Conservation (phyloP, 2,888 invertebrate species). For the Pristionchus arcanus region DNA sequence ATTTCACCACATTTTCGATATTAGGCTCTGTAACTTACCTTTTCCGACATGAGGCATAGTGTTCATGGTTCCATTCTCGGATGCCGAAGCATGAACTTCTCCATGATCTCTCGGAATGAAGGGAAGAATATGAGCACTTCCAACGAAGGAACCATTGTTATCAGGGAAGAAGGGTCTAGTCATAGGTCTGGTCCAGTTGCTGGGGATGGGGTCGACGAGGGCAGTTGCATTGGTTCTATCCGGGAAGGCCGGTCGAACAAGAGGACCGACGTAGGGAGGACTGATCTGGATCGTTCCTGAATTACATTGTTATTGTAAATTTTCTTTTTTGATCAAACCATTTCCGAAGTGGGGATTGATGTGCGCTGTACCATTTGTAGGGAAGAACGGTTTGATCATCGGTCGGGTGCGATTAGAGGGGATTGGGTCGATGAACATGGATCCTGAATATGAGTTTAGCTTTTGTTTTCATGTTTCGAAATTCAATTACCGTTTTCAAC, state of each 20-base stretch:
- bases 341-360: conserved; percentile 9
- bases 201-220: neutral
- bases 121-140: neutral
- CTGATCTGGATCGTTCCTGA: neutral
- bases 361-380: neutral
- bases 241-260: neutral
- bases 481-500: no score
- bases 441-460: neutral
- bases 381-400: neutral
- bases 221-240: neutral
- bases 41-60: neutral
- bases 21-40: neutral
- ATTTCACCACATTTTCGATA: neutral
- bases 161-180: neutral
- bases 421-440: neutral
- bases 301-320: neutral
- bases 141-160: neutral
- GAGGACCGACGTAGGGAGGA: neutral
- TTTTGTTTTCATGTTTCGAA: neutral
- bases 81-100: no score
- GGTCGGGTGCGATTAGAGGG: neutral
- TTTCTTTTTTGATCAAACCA: neutral
- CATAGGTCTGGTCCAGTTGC: neutral
- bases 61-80: neutral
- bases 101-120: no score